These are phyloP conservation scores for Lemur catta DNA, from an alignment of 2,797 vertebrate species.

Conservation along the genomic window DNA sequence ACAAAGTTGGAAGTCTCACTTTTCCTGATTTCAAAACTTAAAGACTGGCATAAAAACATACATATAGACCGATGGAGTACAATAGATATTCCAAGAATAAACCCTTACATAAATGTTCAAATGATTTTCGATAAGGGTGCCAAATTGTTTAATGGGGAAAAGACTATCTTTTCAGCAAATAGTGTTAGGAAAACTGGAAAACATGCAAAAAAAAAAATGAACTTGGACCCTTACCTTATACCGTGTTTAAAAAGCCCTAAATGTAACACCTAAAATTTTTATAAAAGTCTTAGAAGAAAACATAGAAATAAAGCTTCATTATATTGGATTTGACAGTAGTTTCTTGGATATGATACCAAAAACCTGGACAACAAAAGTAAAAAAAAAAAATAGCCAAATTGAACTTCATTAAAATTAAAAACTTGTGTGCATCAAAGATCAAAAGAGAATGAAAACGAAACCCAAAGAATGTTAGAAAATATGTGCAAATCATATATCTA, in stretches of 20 bases:
- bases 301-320: neutral
- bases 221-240: neutral
- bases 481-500: neutral
- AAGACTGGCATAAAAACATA: neutral
- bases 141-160: neutral
- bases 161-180: neutral
- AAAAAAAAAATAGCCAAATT: neutral
- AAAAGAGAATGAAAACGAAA: conserved; percentile 10
- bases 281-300: conserved; percentile 4
- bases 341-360: neutral
- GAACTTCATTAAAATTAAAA: neutral
- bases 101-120: neutral
- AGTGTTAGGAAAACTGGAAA: neutral
- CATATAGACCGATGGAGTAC: neutral
- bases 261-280: neutral
- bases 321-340: neutral
- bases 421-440: neutral
- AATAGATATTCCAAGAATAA: neutral
- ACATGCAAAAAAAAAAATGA: neutral
- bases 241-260: neutral
- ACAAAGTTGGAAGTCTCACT: neutral
- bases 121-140: neutral
- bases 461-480: neutral
- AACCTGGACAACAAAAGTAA: neutral
- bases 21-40: conserved; percentile 37